Base-by-base conservation (phyloP, 2,797 vertebrate species). In the Muraenolepis orangiensis region DNA sequence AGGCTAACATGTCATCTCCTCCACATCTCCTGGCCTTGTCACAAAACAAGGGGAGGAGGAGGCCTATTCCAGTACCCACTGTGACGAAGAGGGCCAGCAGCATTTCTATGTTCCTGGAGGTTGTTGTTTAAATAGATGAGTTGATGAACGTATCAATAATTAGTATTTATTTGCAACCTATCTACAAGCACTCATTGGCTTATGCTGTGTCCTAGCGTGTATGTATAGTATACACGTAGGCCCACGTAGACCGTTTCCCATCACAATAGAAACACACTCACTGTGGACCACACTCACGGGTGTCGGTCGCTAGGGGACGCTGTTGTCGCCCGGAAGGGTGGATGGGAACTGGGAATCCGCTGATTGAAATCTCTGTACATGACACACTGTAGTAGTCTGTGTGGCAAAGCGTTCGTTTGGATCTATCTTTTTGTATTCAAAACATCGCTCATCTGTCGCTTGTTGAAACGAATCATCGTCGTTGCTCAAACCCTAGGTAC, bases 231-330 rank as follows among this genome's bases (percentile, higher is more conserved):
- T n/a, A 34, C 32, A 51, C 26, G 23, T 23, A 57, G 51, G 18
- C 57, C 57, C n/a, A n/a, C n/a, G n/a, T 61, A 26, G 23, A 26
- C 51, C 20, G 5, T 23, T 23, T 57, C 51, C 51, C 12, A 26
- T 13, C 1, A 26, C 23, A 57, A 57, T 23, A 57, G 8, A 46
- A 57, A 57, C 20, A 57, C n/a, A n/a, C 46, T 8, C 51, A n/a
- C 23, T 26, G 1, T 2, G n/a, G n/a, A n/a, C n/a, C n/a, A n/a
- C 51, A 11, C 51, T 61, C n/a, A 20, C n/a, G 2, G 6, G 57
- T 26, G 1, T 64, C 57, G 2, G 89, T 88, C 86, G 84, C 87
- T 87, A 87, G 91, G 87, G 84, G 91, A 90, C 90, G 91, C 91
- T 91, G 88, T 89, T 81, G 84, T 76, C 80, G 83, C 79, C 88